Evolutionary conservation across 2,113 vertebrate genomes (phyloP).

Genomic region (Sula dactylatra): DNA sequence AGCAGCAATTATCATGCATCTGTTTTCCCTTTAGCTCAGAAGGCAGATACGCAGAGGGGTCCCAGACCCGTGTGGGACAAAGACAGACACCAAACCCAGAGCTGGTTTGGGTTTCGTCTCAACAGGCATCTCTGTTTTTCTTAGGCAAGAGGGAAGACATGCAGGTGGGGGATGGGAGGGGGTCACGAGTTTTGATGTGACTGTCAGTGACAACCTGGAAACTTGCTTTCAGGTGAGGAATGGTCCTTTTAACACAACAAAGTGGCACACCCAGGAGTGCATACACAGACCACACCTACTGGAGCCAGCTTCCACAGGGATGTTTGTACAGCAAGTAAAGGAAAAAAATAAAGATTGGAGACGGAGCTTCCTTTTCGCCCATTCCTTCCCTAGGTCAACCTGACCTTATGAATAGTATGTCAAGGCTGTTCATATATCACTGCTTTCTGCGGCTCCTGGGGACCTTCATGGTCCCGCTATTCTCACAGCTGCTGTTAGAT

Average conservation of each 20-base stretch:
- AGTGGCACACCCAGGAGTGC: slow-evolving; percentile 21
- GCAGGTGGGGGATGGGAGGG: slow-evolving; percentile 40
- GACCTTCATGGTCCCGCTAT: background rate
- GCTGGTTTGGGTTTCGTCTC: background rate
- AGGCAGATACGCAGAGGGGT: background rate
- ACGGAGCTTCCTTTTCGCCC: background rate
- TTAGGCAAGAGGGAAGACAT: background rate
- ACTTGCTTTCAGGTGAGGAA: slow-evolving; percentile 55
- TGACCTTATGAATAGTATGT: background rate
- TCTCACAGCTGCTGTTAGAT: background rate
- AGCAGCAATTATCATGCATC: background rate
- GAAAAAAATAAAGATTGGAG: slow-evolving; percentile 1
- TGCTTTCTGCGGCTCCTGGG: background rate
- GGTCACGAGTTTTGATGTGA: slow-evolving; percentile 36
- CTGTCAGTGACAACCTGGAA: slow-evolving; percentile 41
- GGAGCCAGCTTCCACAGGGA: slow-evolving; percentile 19
- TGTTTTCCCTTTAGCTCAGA: background rate
- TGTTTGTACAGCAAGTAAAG: slow-evolving; percentile 36
- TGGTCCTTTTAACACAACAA: slow-evolving; percentile 58
- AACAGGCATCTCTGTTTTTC: background rate
- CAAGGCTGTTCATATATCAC: background rate
- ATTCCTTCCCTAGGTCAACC: background rate
- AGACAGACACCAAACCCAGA: background rate
- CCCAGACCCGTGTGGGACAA: background rate
- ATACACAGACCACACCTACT: slow-evolving; percentile 45